Base-by-base conservation (phyloP, 2,888 invertebrate species). In the Ceraclea dissimilis region DNA sequence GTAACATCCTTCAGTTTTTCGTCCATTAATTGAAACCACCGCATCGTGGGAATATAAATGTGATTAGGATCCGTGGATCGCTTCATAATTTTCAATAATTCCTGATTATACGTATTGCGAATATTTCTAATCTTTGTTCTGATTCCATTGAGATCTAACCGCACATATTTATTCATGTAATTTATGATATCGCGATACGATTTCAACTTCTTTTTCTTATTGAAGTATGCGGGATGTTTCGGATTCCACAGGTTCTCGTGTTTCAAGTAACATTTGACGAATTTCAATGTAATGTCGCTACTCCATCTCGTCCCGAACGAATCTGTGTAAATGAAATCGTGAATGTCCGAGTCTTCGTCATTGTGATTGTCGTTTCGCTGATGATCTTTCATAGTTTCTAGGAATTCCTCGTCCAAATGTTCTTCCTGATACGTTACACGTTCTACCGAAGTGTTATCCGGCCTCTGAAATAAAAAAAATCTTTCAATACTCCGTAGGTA, bases 231-330 rank as follows among this genome's bases (percentile, higher is more conserved):
- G 1, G 70, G 66, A 61, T 74, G 71, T 47, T 66, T 63, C 1
- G 75, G 71, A 64, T 77, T 75, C 79, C 78, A 79, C 10, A 79
- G 67, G 58, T 75, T 75, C 63, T 78, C 77, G 57, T 76, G 70
- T 60, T 73, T 73, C 52, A 76, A 66, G 65, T 78, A 79, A 53
- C 76, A 67, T 66, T 73, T 76, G 11, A 79, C 76, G 62, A 79
- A 78, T 62, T 72, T 68, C 54, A 73, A 63, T 1, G 79, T 78
- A 19, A 72, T 69, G 43, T 71, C 65, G 67, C 78, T 77, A 62
- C 72, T 70, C 78, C 78, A 79, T 62, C 74, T 39, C 16, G 39
- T 39, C 13, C 16, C 16, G 5, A 39, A 39, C 16, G 39, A 13
- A 13, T 39, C 39, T 2, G 39, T 39, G 16, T 39, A 39, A n/a